Conservation (phyloP, 2,888 invertebrate species). For the Drosophila atroscutellata region DNA sequence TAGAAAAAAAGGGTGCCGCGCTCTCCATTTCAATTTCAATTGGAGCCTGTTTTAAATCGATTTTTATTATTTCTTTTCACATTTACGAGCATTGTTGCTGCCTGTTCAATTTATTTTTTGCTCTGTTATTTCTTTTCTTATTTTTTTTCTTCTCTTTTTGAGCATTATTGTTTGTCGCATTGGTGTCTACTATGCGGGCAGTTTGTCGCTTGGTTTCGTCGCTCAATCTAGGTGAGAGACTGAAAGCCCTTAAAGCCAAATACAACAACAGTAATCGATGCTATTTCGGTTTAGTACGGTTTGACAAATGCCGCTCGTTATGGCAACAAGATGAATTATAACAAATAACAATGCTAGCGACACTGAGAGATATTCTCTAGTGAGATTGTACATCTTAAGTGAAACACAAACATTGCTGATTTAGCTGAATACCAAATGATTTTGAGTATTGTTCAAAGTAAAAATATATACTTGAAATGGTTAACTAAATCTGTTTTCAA, state of each 20-base stretch:
- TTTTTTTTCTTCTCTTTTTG: slow-evolving; percentile 11
- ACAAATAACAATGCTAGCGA: background rate
- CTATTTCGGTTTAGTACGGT: slow-evolving; percentile 6
- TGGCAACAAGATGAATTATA: slow-evolving; percentile 21
- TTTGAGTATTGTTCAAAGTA: background rate
- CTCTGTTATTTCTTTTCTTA: slow-evolving; percentile 12
- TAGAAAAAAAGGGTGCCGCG: slow-evolving; percentile 31
- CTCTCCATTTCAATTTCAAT: slow-evolving; percentile 78
- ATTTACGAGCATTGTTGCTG: slow-evolving; percentile 41
- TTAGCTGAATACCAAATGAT: background rate
- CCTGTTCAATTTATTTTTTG: slow-evolving; percentile 11
- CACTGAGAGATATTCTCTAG: slow-evolving; percentile 7
- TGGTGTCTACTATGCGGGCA: slow-evolving; percentile 44
- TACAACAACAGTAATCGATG: slow-evolving; percentile 32
- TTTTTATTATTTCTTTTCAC: slow-evolving; percentile 72
- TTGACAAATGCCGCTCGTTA: slow-evolving; percentile 14
- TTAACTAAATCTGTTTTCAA: background rate
- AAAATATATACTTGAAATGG: background rate
- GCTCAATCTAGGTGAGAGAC: slow-evolving; percentile 42
- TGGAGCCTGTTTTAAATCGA: slow-evolving; percentile 78
- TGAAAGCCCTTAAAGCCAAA: slow-evolving; percentile 37
- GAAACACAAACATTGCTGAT: background rate
- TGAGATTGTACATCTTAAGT: background rate
- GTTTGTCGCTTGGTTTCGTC: slow-evolving; percentile 46
- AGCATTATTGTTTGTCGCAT: slow-evolving; percentile 33